Base-by-base conservation (phyloP, 2,797 vertebrate species). In the Sebastes ruberrimus region DNA sequence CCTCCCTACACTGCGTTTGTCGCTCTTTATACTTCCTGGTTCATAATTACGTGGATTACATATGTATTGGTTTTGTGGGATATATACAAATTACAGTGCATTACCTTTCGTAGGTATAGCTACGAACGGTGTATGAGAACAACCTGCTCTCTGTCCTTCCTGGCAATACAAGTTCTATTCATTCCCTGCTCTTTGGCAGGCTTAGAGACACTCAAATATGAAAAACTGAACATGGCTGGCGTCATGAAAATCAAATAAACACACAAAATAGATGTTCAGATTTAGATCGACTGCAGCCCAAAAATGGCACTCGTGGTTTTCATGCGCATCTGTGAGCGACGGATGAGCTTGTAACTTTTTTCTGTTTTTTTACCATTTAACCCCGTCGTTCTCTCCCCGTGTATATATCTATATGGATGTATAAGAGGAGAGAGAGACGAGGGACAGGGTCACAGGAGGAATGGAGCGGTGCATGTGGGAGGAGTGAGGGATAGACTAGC, bases 401-500 rank as follows among this genome's bases (percentile, higher is more conserved):
- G 49, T 61, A n/a, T 61, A n/a, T 23, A 18, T 68, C 53, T n/a
- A 18, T 53, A 32, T n/a, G 38, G 73, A 67, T 27, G 55, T 61
- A 71, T 61, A 33, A 13, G 32, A 83, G 60, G 64, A 30, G 49
- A 46, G 25, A 46, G 25, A 71, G 33, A 66, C 72, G 4, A 57
- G 61, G 83, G 83, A 80, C 71, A 13, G 76, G 88, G 89, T 88
- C 90, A 83, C 89, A 82, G 38, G 92, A 90, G 89, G 90, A 87
- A 86, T 83, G 84, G 70, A 49, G 68, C 0, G 38, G 23, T n/a
- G 65, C 59, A 61, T 63, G 91, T 85, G 80, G 90, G 86, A 90
- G 88, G 78, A 87, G 72, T 20, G 60, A 82, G 63, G 74, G 74
- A 81, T 53, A n/a, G 85, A 75, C 60, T 70, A 76, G 75, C 77